phyloP scores from a whole-genome alignment of 2,888 invertebrate species.

The Chalcis sispes region DNA sequence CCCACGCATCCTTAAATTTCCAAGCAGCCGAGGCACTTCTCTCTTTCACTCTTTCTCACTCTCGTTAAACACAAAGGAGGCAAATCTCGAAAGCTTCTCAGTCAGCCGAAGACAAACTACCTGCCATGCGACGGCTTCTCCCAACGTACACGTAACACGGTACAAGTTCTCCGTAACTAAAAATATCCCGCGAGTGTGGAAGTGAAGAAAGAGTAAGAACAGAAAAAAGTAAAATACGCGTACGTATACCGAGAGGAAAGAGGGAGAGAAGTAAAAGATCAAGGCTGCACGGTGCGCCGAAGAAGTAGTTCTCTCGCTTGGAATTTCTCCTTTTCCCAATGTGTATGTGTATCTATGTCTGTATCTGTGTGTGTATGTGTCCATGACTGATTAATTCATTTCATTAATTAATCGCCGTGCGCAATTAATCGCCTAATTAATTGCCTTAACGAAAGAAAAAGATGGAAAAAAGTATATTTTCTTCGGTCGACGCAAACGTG shows the following conservation, averaged over 20 bases:
- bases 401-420: slow-evolving; percentile 29
- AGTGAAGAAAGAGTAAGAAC: too few relatives aligned
- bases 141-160: background rate
- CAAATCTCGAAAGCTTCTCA: background rate
- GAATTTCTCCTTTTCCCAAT: slow-evolving; percentile 2
- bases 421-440: slow-evolving; percentile 49
- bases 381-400: slow-evolving; percentile 31
- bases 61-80: too few relatives aligned
- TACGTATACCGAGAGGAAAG: background rate
- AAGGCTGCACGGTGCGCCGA: background rate
- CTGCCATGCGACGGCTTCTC: too few relatives aligned
- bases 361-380: too few relatives aligned
- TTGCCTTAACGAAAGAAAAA: background rate
- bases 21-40: background rate
- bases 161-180: background rate
- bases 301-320: background rate
- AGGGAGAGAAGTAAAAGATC: background rate
- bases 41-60: slow-evolving; percentile 1
- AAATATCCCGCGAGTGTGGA: background rate
- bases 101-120: too few relatives aligned
- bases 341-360: too few relatives aligned
- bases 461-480: background rate
- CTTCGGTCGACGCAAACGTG: too few relatives aligned
- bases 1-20: slow-evolving; percentile 27
- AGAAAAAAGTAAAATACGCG: too few relatives aligned